Conservation (phyloP, 2,888 invertebrate species). For the Epistrophe eligans region DNA sequence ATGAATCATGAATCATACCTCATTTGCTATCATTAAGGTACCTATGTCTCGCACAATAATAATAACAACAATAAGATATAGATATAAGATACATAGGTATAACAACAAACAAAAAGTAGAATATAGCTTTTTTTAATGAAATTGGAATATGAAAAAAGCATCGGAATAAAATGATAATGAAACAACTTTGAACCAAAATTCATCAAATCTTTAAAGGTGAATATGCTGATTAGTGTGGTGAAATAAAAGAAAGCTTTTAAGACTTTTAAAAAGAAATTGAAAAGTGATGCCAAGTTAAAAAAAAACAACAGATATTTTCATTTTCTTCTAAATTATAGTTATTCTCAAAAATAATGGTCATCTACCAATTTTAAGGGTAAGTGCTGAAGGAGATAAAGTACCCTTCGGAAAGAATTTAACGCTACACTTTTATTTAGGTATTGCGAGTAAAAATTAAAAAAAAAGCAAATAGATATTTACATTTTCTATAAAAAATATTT, state of each 20-base stretch:
- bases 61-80: too few relatives aligned
- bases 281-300: background rate
- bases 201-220: background rate
- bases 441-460: too few relatives aligned
- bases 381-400: too few relatives aligned
- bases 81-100: background rate
- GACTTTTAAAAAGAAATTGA: background rate
- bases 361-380: too few relatives aligned
- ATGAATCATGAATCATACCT: background rate
- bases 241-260: background rate
- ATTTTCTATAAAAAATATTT: too few relatives aligned
- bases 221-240: background rate
- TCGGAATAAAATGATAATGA: background rate
- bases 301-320: background rate
- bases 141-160: background rate
- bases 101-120: background rate
- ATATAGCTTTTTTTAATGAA: background rate
- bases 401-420: too few relatives aligned
- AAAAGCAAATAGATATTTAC: too few relatives aligned
- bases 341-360: too few relatives aligned
- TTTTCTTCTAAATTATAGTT: too few relatives aligned
- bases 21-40: background rate
- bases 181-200: background rate
- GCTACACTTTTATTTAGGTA: too few relatives aligned
- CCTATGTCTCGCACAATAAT: background rate